Evolutionary conservation across 2,113 vertebrate genomes (phyloP).

Genomic region (Arenaria interpres): DNA sequence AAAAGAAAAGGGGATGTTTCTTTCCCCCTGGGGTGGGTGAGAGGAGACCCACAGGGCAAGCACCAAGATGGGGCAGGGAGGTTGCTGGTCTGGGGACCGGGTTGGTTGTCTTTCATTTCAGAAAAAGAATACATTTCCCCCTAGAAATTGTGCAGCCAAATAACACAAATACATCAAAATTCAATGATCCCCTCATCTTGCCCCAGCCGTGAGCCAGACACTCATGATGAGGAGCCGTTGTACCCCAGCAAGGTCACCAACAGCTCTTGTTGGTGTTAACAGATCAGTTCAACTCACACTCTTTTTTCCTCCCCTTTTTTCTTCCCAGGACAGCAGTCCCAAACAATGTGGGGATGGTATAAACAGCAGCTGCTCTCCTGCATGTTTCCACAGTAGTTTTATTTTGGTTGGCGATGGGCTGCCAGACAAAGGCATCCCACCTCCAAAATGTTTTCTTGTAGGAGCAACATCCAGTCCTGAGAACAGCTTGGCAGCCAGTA

Average conservation of each 20-base stretch:
- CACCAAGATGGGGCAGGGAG: not conserved
- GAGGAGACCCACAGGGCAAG: not conserved
- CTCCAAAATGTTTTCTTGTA: not conserved
- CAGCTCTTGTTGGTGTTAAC: not conserved
- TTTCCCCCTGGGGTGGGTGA: not conserved
- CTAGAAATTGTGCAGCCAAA: not conserved
- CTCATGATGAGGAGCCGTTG: not conserved
- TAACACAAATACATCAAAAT: not conserved
- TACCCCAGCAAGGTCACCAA: conserved; percentile 14
- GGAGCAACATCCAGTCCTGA: not conserved
- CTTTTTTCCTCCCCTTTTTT: not conserved
- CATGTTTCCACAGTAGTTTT: not conserved
- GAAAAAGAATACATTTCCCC: not conserved
- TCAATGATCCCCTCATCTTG: accelerated
- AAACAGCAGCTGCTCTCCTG: conserved; percentile 37
- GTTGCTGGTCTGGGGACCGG: not conserved
- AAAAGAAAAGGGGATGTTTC: not conserved
- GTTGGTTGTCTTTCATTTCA: not conserved
- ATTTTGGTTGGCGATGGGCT: not conserved
- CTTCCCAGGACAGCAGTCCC: conserved; percentile 28
- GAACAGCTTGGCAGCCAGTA: not conserved
- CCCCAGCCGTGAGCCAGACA: not conserved
- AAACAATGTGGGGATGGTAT: not conserved
- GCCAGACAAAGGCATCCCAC: not conserved
- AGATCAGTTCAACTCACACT: not conserved